phyloP scores from a whole-genome alignment of 2,113 vertebrate species.

The Elephas maximus region DNA sequence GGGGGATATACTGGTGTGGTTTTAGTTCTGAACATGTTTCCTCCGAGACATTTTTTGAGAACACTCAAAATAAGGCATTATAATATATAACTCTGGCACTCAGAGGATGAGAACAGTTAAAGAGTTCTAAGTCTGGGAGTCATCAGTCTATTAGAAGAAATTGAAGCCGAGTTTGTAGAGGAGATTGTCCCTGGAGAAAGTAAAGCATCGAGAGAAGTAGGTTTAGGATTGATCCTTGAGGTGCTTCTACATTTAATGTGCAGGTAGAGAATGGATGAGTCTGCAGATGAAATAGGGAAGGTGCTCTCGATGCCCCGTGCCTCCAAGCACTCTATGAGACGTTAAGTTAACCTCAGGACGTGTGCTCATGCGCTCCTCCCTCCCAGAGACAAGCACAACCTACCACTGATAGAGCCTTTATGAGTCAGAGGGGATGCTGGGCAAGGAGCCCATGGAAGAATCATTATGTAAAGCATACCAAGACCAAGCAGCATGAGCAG shows the following conservation, averaged over 20 bases:
- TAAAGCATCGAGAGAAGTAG: too few relatives aligned
- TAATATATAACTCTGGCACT: too few relatives aligned
- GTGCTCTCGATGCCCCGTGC: neutral
- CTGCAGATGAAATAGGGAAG: neutral
- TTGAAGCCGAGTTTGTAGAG: too few relatives aligned
- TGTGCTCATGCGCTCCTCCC: too few relatives aligned
- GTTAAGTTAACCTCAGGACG: neutral
- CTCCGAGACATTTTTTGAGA: too few relatives aligned
- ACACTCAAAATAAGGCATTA: too few relatives aligned
- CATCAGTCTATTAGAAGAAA: too few relatives aligned
- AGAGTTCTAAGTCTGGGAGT: too few relatives aligned
- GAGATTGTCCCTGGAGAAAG: too few relatives aligned
- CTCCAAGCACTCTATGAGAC: neutral
- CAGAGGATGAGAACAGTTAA: too few relatives aligned
- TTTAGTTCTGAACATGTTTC: conserved; percentile 51
- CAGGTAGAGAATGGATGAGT: neutral
- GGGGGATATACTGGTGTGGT: conserved; percentile 7
- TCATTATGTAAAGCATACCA: neutral
- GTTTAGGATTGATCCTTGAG: too few relatives aligned
- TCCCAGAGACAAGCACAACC: neutral
- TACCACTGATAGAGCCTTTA: neutral
- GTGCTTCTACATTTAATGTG: neutral
- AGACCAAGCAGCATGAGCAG: neutral
- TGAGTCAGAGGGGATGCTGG: neutral
- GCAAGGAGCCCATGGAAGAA: neutral